Evolutionary conservation across 2,888 invertebrate genomes (phyloP).

Genomic region (Gymnosoma rotundatum): DNA sequence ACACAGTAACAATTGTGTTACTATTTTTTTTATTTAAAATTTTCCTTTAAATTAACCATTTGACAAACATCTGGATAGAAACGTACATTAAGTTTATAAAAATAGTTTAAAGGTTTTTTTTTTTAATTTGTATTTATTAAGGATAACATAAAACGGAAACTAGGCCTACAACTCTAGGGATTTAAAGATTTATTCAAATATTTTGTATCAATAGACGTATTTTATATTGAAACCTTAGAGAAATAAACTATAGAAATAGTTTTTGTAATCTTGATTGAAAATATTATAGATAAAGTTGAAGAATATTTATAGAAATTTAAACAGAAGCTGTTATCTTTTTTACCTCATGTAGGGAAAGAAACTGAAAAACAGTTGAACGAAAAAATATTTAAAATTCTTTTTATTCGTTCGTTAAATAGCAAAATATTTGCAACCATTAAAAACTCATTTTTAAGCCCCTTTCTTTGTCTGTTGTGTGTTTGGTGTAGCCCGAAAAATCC

Average conservation of each 20-base stretch:
- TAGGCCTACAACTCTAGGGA: no score
- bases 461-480: constrained; percentile 43
- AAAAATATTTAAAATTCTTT: constrained; percentile 66
- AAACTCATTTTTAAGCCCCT: constrained; percentile 53
- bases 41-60: no score
- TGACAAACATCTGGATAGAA: background rate
- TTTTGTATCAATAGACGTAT: background rate
- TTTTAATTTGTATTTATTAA: no score
- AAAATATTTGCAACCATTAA: constrained; percentile 70
- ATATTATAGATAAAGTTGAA: background rate
- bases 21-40: no score
- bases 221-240: background rate
- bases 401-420: constrained; percentile 70
- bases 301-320: constrained; percentile 1
- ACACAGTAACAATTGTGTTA: no score
- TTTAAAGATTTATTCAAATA: background rate
- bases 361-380: constrained; percentile 14
- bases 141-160: no score
- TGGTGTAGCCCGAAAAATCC: constrained; percentile 48
- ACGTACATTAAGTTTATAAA: background rate
- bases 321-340: background rate
- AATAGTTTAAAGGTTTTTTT: background rate
- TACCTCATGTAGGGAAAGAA: background rate
- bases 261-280: background rate
- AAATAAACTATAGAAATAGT: background rate